Evolutionary conservation across 2,888 invertebrate genomes (phyloP).

Genomic region (Nemotelus pantherinus): DNA sequence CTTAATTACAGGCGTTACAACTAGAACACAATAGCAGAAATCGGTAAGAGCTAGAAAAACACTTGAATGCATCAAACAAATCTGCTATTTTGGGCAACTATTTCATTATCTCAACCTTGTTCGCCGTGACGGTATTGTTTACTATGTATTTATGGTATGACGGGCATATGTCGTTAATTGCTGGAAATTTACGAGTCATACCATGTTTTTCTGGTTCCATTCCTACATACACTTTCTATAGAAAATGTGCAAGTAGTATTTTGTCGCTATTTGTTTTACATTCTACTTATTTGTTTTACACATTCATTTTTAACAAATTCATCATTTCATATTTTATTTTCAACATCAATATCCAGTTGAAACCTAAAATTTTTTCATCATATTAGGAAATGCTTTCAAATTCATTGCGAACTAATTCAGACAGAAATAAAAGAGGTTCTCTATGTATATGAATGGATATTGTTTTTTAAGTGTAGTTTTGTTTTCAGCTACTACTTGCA

Average conservation of each 20-base stretch:
- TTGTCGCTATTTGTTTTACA: constrained; percentile 42
- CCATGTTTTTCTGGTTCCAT: constrained; percentile 23
- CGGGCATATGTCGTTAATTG: constrained; percentile 17
- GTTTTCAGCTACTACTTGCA: constrained; percentile 22
- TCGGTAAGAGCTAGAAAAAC: constrained; percentile 13
- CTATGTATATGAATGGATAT: constrained; percentile 5
- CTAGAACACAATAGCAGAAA: constrained; percentile 37
- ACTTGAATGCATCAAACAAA: constrained; percentile 32
- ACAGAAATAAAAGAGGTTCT: too few relatives aligned
- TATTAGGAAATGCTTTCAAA: constrained; percentile 46
- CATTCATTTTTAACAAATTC: constrained; percentile 39
- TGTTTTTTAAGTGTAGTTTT: constrained; percentile 11
- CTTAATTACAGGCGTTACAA: constrained; percentile 38
- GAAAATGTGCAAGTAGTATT: constrained; percentile 45
- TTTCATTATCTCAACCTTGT: constrained; percentile 42
- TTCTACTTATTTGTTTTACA: constrained; percentile 35
- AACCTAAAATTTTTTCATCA: constrained; percentile 50
- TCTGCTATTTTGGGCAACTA: constrained; percentile 16
- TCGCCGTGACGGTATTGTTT: constrained; percentile 28
- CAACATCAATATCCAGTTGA: constrained; percentile 49
- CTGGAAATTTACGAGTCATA: constrained; percentile 34
- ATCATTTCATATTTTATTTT: constrained; percentile 47
- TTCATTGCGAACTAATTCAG: not conserved
- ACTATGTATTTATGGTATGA: constrained; percentile 6
- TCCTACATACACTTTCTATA: constrained; percentile 42